Evolutionary conservation across 1,140 invertebrate genomes (phyloP).

Genomic region (Dreissena rostriformis): DNA sequence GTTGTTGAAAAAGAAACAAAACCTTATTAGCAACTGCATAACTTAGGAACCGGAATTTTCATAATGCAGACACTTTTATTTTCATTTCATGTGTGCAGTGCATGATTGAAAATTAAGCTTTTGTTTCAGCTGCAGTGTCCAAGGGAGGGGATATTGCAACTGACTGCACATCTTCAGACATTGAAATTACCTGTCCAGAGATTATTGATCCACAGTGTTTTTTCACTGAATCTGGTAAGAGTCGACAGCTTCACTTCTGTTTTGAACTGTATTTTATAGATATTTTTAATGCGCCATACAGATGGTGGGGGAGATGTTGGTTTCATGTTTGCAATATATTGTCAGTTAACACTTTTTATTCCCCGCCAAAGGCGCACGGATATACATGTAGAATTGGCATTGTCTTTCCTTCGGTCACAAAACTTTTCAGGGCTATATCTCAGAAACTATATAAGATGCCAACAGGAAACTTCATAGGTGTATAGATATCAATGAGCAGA

Average conservation of each 20-base stretch:
- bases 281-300: not conserved
- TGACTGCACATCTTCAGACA: not conserved
- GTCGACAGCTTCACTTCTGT: not conserved
- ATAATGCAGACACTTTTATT: not conserved
- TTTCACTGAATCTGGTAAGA: constrained; percentile 21
- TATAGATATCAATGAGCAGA: too few relatives aligned
- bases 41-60: not conserved
- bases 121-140: not conserved
- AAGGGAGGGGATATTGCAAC: not conserved
- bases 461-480: too few relatives aligned
- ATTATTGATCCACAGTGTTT: constrained; percentile 48
- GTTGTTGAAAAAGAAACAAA: not conserved
- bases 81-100: not conserved
- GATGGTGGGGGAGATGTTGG: not conserved
- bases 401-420: not conserved
- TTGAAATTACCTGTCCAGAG: constrained; percentile 36
- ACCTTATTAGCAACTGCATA: not conserved
- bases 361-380: not conserved
- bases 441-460: too few relatives aligned
- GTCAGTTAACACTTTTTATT: not conserved
- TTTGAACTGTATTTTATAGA: not conserved
- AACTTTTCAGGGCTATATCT: too few relatives aligned
- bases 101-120: not conserved
- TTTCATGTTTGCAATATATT: too few relatives aligned
- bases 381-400: not conserved